phyloP scores from a whole-genome alignment of 2,888 invertebrate species.

The Ophioninae sp. region DNA sequence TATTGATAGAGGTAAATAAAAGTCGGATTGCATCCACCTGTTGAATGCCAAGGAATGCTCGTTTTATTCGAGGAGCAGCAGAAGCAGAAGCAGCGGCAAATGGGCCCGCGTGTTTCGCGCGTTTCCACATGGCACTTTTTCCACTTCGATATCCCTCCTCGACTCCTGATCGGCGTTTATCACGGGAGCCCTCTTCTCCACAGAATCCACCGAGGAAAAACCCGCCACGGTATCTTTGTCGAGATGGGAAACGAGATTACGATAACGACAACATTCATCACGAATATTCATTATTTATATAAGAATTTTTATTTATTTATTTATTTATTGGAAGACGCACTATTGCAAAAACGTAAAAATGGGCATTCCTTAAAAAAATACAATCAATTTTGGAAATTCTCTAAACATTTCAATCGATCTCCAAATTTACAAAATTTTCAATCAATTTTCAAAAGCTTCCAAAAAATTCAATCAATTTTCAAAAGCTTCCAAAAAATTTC shows the following conservation, averaged over 20 bases:
- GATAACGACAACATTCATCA: conserved; percentile 62
- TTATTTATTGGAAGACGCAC: not conserved
- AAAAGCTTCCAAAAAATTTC: too few species aligned
- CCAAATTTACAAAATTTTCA: too few species aligned
- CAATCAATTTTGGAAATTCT: too few species aligned
- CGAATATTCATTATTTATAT: conserved; percentile 20
- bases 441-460: too few species aligned
- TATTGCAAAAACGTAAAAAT: not conserved
- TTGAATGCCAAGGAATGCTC: conserved; percentile 69
- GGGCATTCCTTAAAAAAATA: too few species aligned
- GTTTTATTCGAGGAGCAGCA: conserved; percentile 54
- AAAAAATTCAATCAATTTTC: too few species aligned
- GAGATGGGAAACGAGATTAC: conserved; percentile 49
- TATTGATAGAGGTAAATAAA: conserved; percentile 12
- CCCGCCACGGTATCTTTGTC: conserved; percentile 45
- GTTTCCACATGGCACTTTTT: conserved; percentile 60
- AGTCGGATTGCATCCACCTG: conserved; percentile 65
- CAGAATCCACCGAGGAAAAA: conserved; percentile 66
- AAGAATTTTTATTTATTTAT: conserved; percentile 5
- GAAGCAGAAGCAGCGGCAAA: conserved; percentile 12
- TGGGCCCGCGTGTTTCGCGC: conserved; percentile 49
- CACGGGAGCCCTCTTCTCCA: conserved; percentile 22
- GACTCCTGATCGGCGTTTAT: conserved; percentile 36
- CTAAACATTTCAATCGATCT: too few species aligned
- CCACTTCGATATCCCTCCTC: conserved; percentile 48